These are phyloP conservation scores for Streptopelia turtur DNA, from an alignment of 2,797 vertebrate species.

Conservation along the genomic window DNA sequence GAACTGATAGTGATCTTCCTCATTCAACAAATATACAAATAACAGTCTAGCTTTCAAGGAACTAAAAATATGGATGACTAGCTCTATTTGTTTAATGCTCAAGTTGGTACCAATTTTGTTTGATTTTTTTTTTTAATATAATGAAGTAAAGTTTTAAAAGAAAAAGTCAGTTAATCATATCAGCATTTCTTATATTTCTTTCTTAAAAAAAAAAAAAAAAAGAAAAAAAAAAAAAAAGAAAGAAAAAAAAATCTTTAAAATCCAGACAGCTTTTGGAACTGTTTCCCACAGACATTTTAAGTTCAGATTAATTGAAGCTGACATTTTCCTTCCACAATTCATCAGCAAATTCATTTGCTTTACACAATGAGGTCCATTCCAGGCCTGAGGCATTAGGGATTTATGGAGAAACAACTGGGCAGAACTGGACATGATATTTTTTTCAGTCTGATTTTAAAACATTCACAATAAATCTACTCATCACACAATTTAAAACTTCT, in stretches of 20 bases:
- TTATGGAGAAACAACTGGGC: neutral
- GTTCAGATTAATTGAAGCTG: neutral
- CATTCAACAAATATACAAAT: fast-evolving
- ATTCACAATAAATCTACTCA: neutral
- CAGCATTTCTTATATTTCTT: neutral
- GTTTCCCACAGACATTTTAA: no score
- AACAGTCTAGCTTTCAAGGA: neutral
- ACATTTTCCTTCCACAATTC: neutral
- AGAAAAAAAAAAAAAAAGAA: neutral
- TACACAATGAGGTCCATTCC: neutral
- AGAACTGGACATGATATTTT: neutral
- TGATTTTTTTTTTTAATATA: neutral
- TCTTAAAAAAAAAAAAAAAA: no score
- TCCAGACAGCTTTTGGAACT: no score
- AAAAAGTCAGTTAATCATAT: neutral
- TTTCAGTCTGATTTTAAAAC: neutral
- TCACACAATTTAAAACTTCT: neutral
- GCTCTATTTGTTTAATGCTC: neutral
- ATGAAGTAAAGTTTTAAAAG: neutral
- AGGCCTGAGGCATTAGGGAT: neutral
- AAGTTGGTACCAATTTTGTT: fast-evolving
- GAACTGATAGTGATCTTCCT: neutral
- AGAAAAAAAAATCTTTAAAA: no score
- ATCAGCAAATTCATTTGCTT: neutral
- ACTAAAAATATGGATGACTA: neutral